These are phyloP conservation scores for Sarcophaga variegata DNA, from an alignment of 2,888 invertebrate genomes.

Conservation along the genomic window DNA sequence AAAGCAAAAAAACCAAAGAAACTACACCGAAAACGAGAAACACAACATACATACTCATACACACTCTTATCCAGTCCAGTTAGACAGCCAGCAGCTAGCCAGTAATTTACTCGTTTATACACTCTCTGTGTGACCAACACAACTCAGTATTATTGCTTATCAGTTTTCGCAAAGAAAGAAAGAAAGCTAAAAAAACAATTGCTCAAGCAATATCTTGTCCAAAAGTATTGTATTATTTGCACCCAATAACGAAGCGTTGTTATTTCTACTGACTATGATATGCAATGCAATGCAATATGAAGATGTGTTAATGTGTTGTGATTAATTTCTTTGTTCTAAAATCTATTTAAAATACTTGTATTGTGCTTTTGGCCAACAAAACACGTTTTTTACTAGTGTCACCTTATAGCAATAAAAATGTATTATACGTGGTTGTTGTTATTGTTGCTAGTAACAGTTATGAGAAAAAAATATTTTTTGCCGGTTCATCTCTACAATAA, in stretches of 20 bases:
- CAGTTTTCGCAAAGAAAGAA: neutral
- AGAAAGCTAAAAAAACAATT: conserved; percentile 5
- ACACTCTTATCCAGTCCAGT: neutral
- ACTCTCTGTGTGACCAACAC: neutral
- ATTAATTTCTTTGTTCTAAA: conserved; percentile 38
- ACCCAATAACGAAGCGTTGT: neutral
- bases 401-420: neutral
- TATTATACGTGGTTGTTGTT: neutral
- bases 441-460: neutral
- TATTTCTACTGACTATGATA: neutral
- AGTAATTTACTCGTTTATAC: conserved; percentile 3
- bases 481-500: conserved; percentile 41
- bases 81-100: neutral
- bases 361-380: conserved; percentile 1
- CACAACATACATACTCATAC: neutral
- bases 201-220: conserved; percentile 20
- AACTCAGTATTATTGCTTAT: neutral
- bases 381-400: conserved; percentile 23
- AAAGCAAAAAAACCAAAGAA: conserved; percentile 6
- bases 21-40: neutral
- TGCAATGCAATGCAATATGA: neutral
- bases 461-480: conserved; percentile 34
- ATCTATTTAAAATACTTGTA: neutral
- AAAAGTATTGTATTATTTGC: neutral
- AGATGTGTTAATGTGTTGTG: neutral